Evolutionary conservation across 2,113 vertebrate species (phyloP), one percentile per base, ranked within the genome.

Genomic region (Lophius piscatorius): DNA sequence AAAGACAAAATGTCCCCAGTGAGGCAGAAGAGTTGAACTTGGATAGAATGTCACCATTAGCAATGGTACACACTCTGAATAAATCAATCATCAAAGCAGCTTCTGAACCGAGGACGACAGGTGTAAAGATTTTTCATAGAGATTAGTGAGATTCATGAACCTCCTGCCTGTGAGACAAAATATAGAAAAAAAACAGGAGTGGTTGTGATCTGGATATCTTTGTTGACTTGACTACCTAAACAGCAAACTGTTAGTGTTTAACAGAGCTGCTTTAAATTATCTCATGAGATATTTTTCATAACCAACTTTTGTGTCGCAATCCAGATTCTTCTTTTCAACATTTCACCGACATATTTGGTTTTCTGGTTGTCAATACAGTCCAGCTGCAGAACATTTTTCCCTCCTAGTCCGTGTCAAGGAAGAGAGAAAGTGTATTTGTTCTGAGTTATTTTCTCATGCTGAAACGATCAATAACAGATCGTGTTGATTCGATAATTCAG

Each of bases 61-160:
- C 35, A 45, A 34, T 23, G 42, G 22, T 22, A 38, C 39, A 33
- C 42, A 13, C 12, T 48, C 38, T 38, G 23, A 69, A 73, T 65
- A n/a, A n/a, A n/a, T n/a, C n/a, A n/a, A n/a, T n/a, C n/a, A n/a
- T n/a, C 40, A 68, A 54, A 66, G 41, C 45, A 45, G 29, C 17
- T 1, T 22, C 39, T 39, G 58, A 51, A 35, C 22, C 12, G 21
- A 64, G 11, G 7, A 6, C 11, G 23, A 4, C 36, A 21, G 28
- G 1, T 70, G 3, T 36, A 28, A 45, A 26, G n/a, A n/a, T n/a
- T n/a, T n/a, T n/a, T n/a, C n/a, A n/a, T n/a, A 44, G 42, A 18
- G 62, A 28, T 45, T 23, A 14, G 33, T 60, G 67, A 49, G 26
- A 59, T 71, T 61, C 50, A 74, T 61, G 23, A 31, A 13, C 29